A percentile compares a stretch with the other conserved stretches of the same genome.
phyloP scores from a whole-genome alignment of 2,888 invertebrate species.

The Heliconius erato region DNA sequence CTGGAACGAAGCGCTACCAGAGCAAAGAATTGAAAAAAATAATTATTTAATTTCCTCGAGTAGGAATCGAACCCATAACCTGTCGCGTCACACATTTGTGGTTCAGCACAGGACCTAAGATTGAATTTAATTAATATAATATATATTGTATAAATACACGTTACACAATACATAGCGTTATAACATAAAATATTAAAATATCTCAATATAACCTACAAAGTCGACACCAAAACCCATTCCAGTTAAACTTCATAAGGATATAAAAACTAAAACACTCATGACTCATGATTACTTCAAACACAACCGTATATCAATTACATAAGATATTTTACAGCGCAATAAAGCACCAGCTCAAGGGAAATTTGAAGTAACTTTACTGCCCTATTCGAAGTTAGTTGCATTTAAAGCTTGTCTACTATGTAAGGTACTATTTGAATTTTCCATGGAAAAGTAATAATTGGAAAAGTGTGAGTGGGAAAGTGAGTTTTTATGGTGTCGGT shows the following conservation, averaged over 20 bases:
- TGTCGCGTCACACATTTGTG: no score
- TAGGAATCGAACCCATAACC: no score
- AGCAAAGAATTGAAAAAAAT: no score
- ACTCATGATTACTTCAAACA: conserved; percentile 27
- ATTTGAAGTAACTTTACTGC: conserved; percentile 67
- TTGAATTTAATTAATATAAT: no score
- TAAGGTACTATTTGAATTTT: conserved; percentile 9
- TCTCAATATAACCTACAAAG: no score
- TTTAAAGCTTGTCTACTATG: conserved; percentile 32
- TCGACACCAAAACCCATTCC: neutral
- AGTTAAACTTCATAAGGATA: neutral
- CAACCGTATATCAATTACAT: conserved; percentile 52
- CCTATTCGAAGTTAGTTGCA: conserved; percentile 50
- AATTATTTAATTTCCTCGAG: no score
- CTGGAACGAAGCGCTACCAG: no score
- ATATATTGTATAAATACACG: no score
- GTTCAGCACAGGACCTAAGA: no score
- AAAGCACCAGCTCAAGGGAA: conserved; percentile 71
- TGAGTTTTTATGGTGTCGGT: neutral
- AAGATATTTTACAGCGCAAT: conserved; percentile 64
- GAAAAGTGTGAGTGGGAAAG: neutral
- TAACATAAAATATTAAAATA: no score
- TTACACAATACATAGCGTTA: no score
- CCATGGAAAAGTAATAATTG: conserved; percentile 1
- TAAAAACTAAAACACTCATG: conserved; percentile 23